Evolutionary conservation across 2,797 vertebrate genomes (phyloP).

Genomic region (Tragopan temminckii): DNA sequence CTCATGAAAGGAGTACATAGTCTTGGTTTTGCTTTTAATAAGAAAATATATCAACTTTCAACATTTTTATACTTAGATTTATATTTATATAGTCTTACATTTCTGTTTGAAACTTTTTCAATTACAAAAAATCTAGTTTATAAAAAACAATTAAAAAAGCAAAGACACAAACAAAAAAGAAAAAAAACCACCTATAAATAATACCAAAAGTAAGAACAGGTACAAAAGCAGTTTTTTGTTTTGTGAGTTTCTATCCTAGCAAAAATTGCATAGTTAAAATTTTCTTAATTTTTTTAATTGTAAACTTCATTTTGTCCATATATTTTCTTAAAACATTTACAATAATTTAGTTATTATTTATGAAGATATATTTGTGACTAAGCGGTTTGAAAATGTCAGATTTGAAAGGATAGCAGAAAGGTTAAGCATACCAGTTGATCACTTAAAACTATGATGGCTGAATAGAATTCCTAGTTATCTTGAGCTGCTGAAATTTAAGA

Average conservation of each 20-base stretch:
- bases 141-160: not conserved
- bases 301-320: not conserved
- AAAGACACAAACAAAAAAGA: not conserved
- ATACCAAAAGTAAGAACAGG: not conserved
- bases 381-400: not conserved
- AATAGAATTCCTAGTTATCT: not conserved
- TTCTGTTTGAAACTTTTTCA: not conserved
- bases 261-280: not conserved
- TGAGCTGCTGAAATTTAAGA: not conserved
- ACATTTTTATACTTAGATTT: not conserved
- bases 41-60: not conserved
- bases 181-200: not conserved
- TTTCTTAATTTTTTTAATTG: not conserved
- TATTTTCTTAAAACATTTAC: not conserved
- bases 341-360: not conserved
- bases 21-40: not conserved
- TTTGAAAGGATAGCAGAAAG: not conserved
- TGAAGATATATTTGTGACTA: not conserved
- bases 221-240: not conserved
- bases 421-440: not conserved
- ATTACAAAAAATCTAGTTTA: not conserved
- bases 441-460: not conserved
- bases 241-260: not conserved
- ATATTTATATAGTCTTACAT: not conserved
- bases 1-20: not conserved